These are phyloP conservation scores for Alcis repandata DNA, from an alignment of 2,888 invertebrate genomes.

Conservation along the genomic window DNA sequence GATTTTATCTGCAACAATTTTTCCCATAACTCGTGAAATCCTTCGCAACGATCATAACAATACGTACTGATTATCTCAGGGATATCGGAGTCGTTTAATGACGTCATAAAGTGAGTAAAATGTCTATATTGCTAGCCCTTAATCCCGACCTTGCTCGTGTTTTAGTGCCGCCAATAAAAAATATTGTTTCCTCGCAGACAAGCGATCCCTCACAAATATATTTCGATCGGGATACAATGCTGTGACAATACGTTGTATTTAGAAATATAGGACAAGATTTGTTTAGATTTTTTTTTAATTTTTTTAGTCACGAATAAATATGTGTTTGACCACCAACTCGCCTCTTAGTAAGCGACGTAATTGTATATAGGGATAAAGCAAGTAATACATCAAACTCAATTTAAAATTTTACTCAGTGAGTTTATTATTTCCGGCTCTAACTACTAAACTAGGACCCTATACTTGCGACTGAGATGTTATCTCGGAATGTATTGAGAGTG, in stretches of 20 bases:
- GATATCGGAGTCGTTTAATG: conserved; percentile 29
- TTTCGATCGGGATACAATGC: not conserved
- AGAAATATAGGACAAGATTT: too few species aligned
- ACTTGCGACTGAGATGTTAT: too few species aligned
- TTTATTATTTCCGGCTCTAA: too few species aligned
- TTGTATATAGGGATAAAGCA: too few species aligned
- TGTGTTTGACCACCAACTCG: too few species aligned
- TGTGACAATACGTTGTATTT: not conserved
- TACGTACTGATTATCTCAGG: conserved; percentile 30
- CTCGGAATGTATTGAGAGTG: too few species aligned
- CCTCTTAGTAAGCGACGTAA: not conserved
- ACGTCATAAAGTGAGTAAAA: conserved; percentile 34
- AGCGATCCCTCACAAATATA: conserved; percentile 27
- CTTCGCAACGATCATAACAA: conserved; percentile 13
- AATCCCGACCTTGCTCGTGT: conserved; percentile 31
- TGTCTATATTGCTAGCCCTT: conserved; percentile 31
- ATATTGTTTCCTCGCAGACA: conserved; percentile 29
- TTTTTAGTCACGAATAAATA: not conserved
- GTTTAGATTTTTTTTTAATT: too few species aligned
- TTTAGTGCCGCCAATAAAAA: conserved; percentile 35
- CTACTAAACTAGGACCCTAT: too few species aligned
- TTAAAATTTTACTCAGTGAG: too few species aligned
- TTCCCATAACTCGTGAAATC: not conserved
- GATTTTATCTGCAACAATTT: not conserved
- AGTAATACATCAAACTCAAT: too few species aligned